Evolutionary conservation across 2,888 invertebrate species (phyloP).

Genomic region (Pandemis cinnamomeana): DNA sequence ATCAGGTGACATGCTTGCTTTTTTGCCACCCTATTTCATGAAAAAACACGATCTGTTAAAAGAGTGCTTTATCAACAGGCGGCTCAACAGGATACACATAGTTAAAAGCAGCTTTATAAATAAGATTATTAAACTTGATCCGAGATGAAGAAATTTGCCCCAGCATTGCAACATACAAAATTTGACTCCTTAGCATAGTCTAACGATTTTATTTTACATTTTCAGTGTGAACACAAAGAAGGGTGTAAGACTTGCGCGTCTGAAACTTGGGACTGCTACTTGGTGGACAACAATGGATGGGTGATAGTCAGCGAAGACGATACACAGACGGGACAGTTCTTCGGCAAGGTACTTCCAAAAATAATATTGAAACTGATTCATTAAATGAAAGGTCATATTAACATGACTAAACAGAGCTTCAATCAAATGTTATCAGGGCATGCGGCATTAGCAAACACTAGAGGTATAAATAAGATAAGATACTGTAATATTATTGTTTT

Average conservation of each 20-base stretch:
- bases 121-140: no score
- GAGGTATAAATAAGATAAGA: conserved; percentile 10
- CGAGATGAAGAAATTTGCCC: no score
- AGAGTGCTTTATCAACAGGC: no score
- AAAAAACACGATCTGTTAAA: no score
- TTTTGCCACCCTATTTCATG: no score
- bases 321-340: conserved; percentile 91
- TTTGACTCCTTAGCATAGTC: no score
- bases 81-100: no score
- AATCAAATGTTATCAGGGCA: conserved; percentile 16
- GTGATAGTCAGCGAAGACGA: conserved; percentile 90
- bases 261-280: conserved; percentile 90
- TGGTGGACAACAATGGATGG: conserved; percentile 96
- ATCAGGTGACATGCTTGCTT: no score
- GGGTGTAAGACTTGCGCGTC: conserved; percentile 81
- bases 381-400: not conserved
- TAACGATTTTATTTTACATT: not conserved
- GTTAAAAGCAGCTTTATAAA: no score
- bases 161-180: no score
- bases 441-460: not conserved
- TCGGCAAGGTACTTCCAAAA: conserved; percentile 87
- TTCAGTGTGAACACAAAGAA: conserved; percentile 79
- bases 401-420: not conserved
- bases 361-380: not conserved
- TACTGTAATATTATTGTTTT: conserved; percentile 6